These are phyloP conservation scores for Eurystomus gularis DNA, from an alignment of 2,113 vertebrate genomes.

Conservation along the genomic window DNA sequence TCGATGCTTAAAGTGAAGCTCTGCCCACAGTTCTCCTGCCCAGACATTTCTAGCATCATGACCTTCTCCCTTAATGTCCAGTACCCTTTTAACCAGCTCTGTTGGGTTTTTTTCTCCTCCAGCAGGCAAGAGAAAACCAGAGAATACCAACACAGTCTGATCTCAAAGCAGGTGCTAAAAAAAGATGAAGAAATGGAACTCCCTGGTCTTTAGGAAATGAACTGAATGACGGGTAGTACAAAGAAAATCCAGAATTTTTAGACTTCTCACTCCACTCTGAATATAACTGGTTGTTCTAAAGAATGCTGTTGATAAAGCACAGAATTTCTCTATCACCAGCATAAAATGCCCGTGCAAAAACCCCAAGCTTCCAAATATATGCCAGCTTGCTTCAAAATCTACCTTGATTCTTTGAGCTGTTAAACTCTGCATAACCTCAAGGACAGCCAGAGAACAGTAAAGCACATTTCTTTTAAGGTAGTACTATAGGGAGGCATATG, in stretches of 20 bases:
- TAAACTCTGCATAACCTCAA: neutral
- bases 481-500: neutral
- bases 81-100: neutral
- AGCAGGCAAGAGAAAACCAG: neutral
- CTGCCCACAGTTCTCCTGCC: neutral
- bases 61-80: neutral
- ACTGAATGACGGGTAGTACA: rapidly evolving
- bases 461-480: rapidly evolving
- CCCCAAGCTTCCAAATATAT: neutral
- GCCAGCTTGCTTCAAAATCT: neutral
- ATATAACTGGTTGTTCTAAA: neutral
- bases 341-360: neutral
- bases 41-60: neutral
- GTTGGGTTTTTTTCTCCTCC: rapidly evolving
- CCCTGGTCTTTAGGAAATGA: neutral
- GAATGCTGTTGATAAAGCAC: neutral
- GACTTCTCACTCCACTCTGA: neutral
- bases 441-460: neutral
- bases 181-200: neutral
- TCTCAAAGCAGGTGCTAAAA: neutral
- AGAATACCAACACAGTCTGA: neutral
- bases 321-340: neutral
- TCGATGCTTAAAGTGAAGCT: neutral
- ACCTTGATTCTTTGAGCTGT: neutral
- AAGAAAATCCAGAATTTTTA: neutral